These are phyloP conservation scores for Tragelaphus strepsiceros DNA, from an alignment of 2,113 vertebrate genomes.

Conservation along the genomic window DNA sequence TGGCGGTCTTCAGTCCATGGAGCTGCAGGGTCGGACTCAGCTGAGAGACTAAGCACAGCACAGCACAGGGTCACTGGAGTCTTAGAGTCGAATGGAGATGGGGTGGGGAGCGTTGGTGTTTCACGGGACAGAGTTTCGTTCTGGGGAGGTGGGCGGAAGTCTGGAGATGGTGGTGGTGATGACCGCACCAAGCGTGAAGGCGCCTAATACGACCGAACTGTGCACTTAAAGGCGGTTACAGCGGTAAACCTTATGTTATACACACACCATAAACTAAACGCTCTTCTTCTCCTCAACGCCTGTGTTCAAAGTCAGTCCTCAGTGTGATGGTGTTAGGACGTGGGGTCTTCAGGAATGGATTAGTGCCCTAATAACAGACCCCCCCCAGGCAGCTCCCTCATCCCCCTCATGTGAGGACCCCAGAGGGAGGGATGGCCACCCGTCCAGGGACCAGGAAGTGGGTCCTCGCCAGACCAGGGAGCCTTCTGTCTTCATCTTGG, in stretches of 20 bases:
- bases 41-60: not conserved
- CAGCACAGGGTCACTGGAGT: not conserved
- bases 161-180: not conserved
- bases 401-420: not conserved
- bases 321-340: rapidly evolving
- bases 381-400: not conserved
- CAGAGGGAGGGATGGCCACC: rapidly evolving
- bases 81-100: not conserved
- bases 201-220: not conserved
- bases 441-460: not conserved
- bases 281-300: rapidly evolving
- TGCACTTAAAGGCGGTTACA: not conserved
- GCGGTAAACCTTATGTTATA: rapidly evolving
- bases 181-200: not conserved
- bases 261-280: rapidly evolving
- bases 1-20: not conserved
- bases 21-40: rapidly evolving
- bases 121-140: not conserved
- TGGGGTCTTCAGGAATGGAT: no score
- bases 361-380: not conserved
- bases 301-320: not conserved
- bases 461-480: not conserved
- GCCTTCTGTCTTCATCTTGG: not conserved
- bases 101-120: not conserved
- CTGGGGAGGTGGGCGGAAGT: rapidly evolving